Evolutionary conservation across 2,888 invertebrate species (phyloP).

Genomic region (Phragmatobia fuliginosa): DNA sequence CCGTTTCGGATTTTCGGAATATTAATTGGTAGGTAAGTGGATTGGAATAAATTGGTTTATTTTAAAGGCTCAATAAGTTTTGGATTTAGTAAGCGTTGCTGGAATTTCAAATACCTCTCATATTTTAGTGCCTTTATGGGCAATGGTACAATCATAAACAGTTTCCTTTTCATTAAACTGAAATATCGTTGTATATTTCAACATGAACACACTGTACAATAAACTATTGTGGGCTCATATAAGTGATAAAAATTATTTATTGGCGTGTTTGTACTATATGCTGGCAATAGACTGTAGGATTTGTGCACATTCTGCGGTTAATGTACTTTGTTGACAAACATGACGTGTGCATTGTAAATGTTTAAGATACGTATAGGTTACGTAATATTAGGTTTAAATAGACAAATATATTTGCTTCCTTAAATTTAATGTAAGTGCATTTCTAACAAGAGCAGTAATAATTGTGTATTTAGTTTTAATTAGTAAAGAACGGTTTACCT

Average conservation of each 20-base stretch:
- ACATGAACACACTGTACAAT: conserved; percentile 12
- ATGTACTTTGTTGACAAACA: too few relatives aligned
- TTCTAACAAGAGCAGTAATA: too few relatives aligned
- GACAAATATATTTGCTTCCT: too few relatives aligned
- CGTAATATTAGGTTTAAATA: too few relatives aligned
- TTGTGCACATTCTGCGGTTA: background rate
- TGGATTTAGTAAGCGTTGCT: conserved; percentile 6
- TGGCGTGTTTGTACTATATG: background rate
- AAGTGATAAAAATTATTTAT: conserved; percentile 18
- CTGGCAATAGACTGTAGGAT: background rate
- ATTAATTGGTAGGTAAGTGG: conserved; percentile 18
- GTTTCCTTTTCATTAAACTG: conserved; percentile 18
- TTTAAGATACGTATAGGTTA: background rate
- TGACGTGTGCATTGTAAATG: background rate
- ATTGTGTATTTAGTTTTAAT: too few relatives aligned
- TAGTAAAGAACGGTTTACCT: too few relatives aligned
- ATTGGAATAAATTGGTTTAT: conserved; percentile 16
- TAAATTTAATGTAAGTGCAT: too few relatives aligned
- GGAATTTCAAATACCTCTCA: conserved; percentile 11
- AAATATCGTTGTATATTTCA: conserved; percentile 19
- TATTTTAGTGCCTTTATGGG: conserved; percentile 7
- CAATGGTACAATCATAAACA: conserved; percentile 16
- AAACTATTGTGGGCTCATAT: conserved; percentile 3
- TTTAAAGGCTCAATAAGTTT: conserved; percentile 17
- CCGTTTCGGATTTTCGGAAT: conserved; percentile 27